Conservation (phyloP, 2,797 vertebrate species). For the Ficedula albicollis region DNA sequence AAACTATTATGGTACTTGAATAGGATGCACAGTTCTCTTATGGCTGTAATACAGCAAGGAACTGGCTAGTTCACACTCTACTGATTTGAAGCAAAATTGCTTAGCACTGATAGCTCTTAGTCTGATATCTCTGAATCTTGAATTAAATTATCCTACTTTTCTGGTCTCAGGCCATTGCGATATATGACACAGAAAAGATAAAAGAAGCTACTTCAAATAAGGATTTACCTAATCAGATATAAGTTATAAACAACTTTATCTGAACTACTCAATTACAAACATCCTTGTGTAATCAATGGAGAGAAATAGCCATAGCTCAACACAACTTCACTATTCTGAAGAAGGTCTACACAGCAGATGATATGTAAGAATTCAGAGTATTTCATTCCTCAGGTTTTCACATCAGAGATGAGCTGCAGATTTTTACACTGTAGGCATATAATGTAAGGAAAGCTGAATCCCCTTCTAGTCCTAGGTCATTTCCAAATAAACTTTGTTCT, state of each 20-base stretch:
- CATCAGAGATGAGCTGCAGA: not conserved
- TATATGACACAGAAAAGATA: not conserved
- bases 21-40: not conserved
- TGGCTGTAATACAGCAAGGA: not conserved
- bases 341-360: not conserved
- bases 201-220: not conserved
- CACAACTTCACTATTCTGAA: not conserved
- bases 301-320: not conserved
- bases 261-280: not conserved
- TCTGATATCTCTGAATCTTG: not conserved
- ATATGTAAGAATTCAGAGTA: not conserved
- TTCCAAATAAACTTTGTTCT: not conserved
- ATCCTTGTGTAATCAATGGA: not conserved
- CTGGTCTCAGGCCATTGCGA: not conserved
- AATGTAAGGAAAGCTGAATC: not conserved
- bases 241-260: conserved; percentile 33
- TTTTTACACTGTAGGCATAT: not conserved
- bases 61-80: not conserved
- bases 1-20: not conserved
- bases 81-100: not conserved
- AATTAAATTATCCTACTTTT: not conserved
- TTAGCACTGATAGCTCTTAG: not conserved
- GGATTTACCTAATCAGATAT: not conserved
- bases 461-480: not conserved
- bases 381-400: not conserved